Evolutionary conservation across 2,113 vertebrate species (phyloP), one percentile per base, ranked within the genome.

Genomic region (Monarcha castaneiventris): DNA sequence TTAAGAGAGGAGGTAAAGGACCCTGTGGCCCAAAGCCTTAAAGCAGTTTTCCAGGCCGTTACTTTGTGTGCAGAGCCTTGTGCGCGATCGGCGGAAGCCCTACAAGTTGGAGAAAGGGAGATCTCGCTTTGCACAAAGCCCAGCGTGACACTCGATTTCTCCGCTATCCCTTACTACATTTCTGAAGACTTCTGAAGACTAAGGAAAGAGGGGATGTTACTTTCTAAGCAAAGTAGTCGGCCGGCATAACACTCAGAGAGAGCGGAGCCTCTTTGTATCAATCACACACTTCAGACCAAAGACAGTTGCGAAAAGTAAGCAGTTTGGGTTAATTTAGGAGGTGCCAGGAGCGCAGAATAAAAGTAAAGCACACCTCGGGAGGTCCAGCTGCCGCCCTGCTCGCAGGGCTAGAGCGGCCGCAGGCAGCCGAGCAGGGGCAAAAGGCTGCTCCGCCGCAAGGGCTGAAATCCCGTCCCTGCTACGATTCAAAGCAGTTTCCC

Each of bases 301-400:
- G 82, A 81, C 30, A 35, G 61, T 48, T 89, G 63, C 2, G 19
- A 58, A 79, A 80, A 96, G 79, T 54, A 51, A 92, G 76, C 52
- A 16, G 56, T 85, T 67, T 81, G 89, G 35, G 63, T 91, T 73
- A 69, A 71, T 94, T 88, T 91, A 88, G 84, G 86, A 93, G 68
- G 63, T 84, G 85, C 85, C 25, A 81, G 71, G n/a, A 58, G 27
- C 2, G 51, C 15, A 18, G 26, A 73, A 43, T 72, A 16, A 62
- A 74, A 75, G 44, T 58, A 39, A 51, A 87, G 74, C 10, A 25
- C 80, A n/a, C 59, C 64, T 84, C 76, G 8, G 55, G 27, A 67
- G 19, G 51, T 84, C 30, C 51, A 16, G 58, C 83, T 62, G 55
- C 63, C 90, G 76, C 59, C 48, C 51, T 15, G 32, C 39, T 61